These are phyloP conservation scores for Lipophrys pholis DNA, from an alignment of 2,113 vertebrate genomes.

Conservation along the genomic window DNA sequence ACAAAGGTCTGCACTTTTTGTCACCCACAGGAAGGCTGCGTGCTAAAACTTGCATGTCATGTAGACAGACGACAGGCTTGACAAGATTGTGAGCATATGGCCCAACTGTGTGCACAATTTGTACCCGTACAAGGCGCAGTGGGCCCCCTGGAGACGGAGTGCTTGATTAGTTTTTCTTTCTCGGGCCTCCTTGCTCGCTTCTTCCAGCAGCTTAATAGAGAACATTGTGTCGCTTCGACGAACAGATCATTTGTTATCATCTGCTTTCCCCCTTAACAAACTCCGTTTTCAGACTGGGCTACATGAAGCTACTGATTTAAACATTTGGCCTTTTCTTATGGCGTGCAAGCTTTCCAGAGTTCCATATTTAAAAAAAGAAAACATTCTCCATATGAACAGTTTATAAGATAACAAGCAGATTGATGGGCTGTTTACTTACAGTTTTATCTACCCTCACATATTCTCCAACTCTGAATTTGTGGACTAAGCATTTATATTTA, in stretches of 20 bases:
- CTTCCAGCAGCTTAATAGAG: slow-evolving; percentile 40
- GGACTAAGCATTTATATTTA: neutral
- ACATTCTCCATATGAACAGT: neutral
- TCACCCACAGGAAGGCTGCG: slow-evolving; percentile 66
- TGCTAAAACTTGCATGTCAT: slow-evolving; percentile 70
- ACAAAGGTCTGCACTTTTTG: slow-evolving; percentile 65
- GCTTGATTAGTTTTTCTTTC: slow-evolving; percentile 75
- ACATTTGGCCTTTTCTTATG: too few relatives aligned
- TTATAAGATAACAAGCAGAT: slow-evolving; percentile 8
- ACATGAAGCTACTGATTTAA: too few relatives aligned
- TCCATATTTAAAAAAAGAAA: too few relatives aligned
- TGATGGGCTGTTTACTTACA: slow-evolving; percentile 6
- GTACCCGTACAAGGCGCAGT: slow-evolving; percentile 27
- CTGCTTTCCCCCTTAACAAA: slow-evolving; percentile 7
- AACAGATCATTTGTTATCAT: slow-evolving; percentile 15
- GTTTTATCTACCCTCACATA: neutral
- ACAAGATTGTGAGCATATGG: slow-evolving; percentile 46
- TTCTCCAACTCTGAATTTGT: neutral
- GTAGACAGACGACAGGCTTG: slow-evolving; percentile 57
- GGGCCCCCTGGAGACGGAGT: slow-evolving; percentile 70
- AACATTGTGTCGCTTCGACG: slow-evolving; percentile 16
- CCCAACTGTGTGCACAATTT: slow-evolving; percentile 19
- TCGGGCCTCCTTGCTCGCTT: slow-evolving; percentile 39
- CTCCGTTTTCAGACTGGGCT: neutral
- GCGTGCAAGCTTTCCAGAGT: too few relatives aligned